Base-by-base conservation (phyloP, 2,797 vertebrate species). In the Ispidina lecontei region DNA sequence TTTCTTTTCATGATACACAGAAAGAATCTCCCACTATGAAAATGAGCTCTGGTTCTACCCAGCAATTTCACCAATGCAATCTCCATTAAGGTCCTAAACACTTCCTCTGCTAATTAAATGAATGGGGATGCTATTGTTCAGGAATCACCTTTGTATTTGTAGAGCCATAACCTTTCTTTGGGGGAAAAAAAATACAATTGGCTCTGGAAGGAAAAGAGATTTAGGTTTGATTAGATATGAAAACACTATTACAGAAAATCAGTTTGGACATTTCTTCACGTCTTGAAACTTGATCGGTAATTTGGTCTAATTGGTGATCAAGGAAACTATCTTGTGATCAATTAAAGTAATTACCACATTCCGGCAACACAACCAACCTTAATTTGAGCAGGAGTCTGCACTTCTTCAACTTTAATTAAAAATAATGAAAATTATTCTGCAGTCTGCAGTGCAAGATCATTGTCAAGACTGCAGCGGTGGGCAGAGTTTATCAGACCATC, bases 261-360 rank as follows among this genome's bases (percentile, higher is more conserved):
- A 98, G 98, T 97, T 98, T 98, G 96, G 97, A 97, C 97, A 97
- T 98, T 97, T 98, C 97, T 98, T 98, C 97, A 97, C 98, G 97
- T 98, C 97, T 98, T 98, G 99, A 98, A 99, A 99, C 98, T 98
- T 98, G 98, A 99, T 98, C 98, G 52, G 98, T 97, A 97, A 98
- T 98, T 98, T 97, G 97, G 98, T 99, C 98, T 98, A 99, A 99
- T 99, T 99, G 98, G 98, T 98, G 98, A 99, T 99, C 98, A 98
- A 98, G 98, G 98, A 98, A 99, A 98, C 98, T 98, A 98, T 98
- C 98, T 98, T 98, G 98, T 98, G 98, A 99, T 99, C 99, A 99
- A 99, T 99, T 99, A 98, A 98, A 99, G 98, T 99, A 99, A 99
- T 99, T 99, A 99, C 98, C 97, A 98, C 98, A 99, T 99, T 99